phyloP scores from a whole-genome alignment of 2,113 vertebrate species.

The Pheucticus melanocephalus region DNA sequence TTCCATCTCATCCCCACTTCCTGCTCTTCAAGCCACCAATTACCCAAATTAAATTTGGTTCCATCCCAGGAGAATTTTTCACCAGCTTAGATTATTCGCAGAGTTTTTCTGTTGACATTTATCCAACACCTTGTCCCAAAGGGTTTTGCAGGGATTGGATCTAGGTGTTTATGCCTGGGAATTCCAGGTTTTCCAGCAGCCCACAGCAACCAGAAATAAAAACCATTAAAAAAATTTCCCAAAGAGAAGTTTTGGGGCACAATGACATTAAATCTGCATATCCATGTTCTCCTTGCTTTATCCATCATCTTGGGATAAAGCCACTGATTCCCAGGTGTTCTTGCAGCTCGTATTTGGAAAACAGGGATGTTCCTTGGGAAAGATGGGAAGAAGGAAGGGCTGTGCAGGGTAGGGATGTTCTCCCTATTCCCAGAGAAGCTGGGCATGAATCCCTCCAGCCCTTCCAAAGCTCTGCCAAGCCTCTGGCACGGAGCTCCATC shows the following conservation, averaged over 20 bases:
- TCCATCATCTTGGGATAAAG: background rate
- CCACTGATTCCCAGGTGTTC: rapidly evolving
- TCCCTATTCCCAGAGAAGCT: background rate
- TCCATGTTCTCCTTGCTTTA: background rate
- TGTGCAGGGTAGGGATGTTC: background rate
- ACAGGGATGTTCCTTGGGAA: background rate
- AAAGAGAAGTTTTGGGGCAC: background rate
- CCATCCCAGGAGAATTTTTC: background rate
- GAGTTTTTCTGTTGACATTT: background rate
- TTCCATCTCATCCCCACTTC: background rate
- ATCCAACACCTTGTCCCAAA: background rate
- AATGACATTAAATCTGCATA: background rate
- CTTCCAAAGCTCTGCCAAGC: background rate
- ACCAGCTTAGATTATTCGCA: background rate
- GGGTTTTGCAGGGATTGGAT: background rate
- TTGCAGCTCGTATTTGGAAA: background rate
- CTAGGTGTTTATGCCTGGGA: background rate
- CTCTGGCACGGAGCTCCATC: background rate
- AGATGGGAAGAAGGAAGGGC: background rate
- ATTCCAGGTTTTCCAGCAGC: background rate
- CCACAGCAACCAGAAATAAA: background rate
- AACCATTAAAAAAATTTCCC: background rate
- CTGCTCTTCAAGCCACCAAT: background rate
- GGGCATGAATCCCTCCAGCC: background rate
- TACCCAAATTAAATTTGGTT: background rate